A percentile compares a stretch with the other conserved stretches of the same genome.
phyloP scores from a whole-genome alignment of 2,113 vertebrate species.

The Bothrops jararaca region DNA sequence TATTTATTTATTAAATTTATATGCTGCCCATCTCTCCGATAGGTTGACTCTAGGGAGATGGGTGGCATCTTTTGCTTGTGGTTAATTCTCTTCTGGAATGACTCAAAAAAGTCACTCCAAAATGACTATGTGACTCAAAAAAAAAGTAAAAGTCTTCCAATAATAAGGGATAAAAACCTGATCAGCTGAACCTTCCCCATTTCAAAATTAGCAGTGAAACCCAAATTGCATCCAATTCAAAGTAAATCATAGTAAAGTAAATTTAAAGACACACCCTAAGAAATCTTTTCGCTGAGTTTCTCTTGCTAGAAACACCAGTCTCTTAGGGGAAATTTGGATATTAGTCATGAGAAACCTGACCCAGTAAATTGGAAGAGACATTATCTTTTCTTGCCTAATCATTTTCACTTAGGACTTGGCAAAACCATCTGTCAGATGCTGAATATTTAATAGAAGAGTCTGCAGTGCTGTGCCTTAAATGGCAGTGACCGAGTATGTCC shows the following conservation, averaged over 20 bases:
- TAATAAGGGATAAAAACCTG: background rate
- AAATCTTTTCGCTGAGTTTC: background rate
- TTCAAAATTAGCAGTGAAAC: background rate
- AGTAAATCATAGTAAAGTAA: background rate
- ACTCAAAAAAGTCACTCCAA: background rate
- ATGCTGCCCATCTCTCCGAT: background rate
- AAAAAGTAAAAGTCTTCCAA: no score
- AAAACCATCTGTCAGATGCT: conserved; percentile 34
- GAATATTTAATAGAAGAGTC: conserved; percentile 34
- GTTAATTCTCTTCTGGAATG: background rate
- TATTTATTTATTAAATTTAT: background rate
- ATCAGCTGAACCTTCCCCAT: background rate
- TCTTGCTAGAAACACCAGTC: background rate
- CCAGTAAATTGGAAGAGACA: conserved; percentile 27
- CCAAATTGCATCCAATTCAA: background rate
- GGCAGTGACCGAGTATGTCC: background rate
- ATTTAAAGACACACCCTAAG: background rate
- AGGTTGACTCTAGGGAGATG: background rate
- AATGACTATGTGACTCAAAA: background rate
- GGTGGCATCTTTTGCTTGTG: background rate
- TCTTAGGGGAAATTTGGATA: background rate
- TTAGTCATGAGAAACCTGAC: conserved; percentile 24
- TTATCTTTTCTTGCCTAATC: conserved; percentile 26
- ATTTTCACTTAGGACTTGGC: conserved; percentile 37
- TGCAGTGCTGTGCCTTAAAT: conserved; percentile 1